phyloP scores from a whole-genome alignment of 2,888 invertebrate genomes.

The Ephialtes manifestator region DNA sequence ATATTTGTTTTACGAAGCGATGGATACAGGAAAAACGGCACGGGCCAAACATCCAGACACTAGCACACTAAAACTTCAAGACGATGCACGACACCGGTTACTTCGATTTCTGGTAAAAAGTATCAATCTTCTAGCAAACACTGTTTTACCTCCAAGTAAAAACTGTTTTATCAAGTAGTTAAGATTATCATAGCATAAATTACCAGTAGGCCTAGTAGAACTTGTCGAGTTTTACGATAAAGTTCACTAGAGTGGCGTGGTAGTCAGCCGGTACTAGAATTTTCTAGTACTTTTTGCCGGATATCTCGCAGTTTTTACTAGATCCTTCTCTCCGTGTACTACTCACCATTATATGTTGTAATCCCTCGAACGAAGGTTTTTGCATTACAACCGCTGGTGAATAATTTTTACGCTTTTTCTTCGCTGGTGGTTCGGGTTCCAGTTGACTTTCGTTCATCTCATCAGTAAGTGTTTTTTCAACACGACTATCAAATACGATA shows the following conservation, averaged over 20 bases:
- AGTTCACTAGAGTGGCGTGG: neutral
- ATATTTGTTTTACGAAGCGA: neutral
- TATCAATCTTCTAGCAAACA: too few species aligned
- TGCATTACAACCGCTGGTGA: too few species aligned
- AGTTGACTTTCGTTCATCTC: too few species aligned
- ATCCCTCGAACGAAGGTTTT: too few species aligned
- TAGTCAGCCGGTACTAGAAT: neutral
- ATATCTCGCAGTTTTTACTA: too few species aligned
- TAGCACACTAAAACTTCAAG: neutral
- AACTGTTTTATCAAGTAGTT: neutral
- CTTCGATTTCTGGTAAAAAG: neutral
- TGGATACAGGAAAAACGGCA: neutral
- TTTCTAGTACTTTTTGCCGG: neutral
- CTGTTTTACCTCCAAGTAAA: neutral
- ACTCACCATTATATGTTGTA: too few species aligned
- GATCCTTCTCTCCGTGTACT: neutral
- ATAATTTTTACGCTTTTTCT: too few species aligned
- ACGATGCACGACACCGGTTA: neutral
- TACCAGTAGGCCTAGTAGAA: neutral
- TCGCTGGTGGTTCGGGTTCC: too few species aligned
- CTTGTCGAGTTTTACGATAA: neutral
- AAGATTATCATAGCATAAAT: too few species aligned
- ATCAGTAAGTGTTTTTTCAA: too few species aligned
- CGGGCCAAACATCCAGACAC: neutral
- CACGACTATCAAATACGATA: too few species aligned